Percentiles rank a stretch among this genome's conserved stretches.
Evolutionary conservation across 2,888 invertebrate genomes (phyloP).

Genomic region (Phyllotreta cruciferae): DNA sequence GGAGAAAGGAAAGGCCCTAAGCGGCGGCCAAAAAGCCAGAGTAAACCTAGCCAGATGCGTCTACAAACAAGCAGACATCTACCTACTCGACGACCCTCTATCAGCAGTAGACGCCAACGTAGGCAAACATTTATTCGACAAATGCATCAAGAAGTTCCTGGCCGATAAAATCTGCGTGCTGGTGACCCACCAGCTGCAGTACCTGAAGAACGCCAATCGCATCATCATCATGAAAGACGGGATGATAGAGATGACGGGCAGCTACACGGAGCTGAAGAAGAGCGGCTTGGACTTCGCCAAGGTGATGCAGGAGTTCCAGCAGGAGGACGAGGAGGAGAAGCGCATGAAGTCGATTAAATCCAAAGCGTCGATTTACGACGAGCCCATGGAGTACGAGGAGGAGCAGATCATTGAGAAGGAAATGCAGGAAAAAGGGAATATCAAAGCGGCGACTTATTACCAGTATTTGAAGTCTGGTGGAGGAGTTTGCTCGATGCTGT

Average conservation of each 20-base stretch:
- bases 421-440: constrained; percentile 50
- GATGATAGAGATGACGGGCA: constrained; percentile 61
- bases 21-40: constrained; percentile 86
- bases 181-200: constrained; percentile 77
- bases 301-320: constrained; percentile 43
- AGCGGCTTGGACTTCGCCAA: constrained; percentile 61
- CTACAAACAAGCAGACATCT: constrained; percentile 79
- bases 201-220: constrained; percentile 55
- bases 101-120: constrained; percentile 84
- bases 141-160: constrained; percentile 71
- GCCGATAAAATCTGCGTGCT: constrained; percentile 69
- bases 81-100: constrained; percentile 81
- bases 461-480: constrained; percentile 65
- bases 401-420: constrained; percentile 53
- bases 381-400: constrained; percentile 44
- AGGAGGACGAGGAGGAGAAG: constrained; percentile 52
- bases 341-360: constrained; percentile 52
- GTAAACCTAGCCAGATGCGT: constrained; percentile 80
- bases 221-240: constrained; percentile 61
- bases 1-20: constrained; percentile 80
- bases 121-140: constrained; percentile 74
- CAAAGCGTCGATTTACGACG: constrained; percentile 52
- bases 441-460: constrained; percentile 55
- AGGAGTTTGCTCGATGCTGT: constrained; percentile 58
- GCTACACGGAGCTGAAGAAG: constrained; percentile 59